Evolutionary conservation across 2,888 invertebrate genomes (phyloP).

Genomic region (Azorinus chamasolen): DNA sequence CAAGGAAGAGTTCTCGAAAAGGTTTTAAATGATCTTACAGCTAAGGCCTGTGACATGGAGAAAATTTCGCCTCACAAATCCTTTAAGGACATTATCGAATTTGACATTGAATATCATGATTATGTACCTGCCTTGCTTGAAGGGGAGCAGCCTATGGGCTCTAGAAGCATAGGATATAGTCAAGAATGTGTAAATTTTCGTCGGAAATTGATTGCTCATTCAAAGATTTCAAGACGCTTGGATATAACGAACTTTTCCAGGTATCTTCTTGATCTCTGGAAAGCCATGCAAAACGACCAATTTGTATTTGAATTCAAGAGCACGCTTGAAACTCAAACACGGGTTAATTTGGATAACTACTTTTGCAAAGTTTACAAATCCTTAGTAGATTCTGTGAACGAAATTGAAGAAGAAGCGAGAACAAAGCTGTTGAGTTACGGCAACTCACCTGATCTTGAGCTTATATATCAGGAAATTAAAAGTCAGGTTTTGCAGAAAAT

Average conservation of each 20-base stretch:
- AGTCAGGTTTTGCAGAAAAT: too few relatives aligned
- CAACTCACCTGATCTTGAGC: too few relatives aligned
- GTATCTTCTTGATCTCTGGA: conserved; percentile 21
- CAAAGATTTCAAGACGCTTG: not conserved
- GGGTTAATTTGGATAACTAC: conserved; percentile 1
- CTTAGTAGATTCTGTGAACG: too few relatives aligned
- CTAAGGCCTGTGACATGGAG: conserved; percentile 20
- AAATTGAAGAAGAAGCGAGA: too few relatives aligned
- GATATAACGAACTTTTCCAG: not conserved
- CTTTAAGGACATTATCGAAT: conserved; percentile 36
- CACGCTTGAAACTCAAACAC: conserved; percentile 34
- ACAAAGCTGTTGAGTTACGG: too few relatives aligned
- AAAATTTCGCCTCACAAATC: conserved; percentile 17
- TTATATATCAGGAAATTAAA: too few relatives aligned
- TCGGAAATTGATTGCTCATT: not conserved
- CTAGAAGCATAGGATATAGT: conserved; percentile 25
- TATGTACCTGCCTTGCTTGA: conserved; percentile 37
- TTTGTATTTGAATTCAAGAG: conserved; percentile 46
- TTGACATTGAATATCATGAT: conserved; percentile 13
- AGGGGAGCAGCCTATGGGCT: conserved; percentile 41
- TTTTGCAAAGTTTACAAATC: conserved; percentile 3
- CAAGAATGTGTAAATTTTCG: not conserved
- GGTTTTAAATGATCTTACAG: conserved; percentile 20
- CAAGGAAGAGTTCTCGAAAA: not conserved
- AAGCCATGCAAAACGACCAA: conserved; percentile 25